These are phyloP conservation scores for Artibeus lituratus DNA, from an alignment of 2,797 vertebrate genomes.

Conservation along the genomic window DNA sequence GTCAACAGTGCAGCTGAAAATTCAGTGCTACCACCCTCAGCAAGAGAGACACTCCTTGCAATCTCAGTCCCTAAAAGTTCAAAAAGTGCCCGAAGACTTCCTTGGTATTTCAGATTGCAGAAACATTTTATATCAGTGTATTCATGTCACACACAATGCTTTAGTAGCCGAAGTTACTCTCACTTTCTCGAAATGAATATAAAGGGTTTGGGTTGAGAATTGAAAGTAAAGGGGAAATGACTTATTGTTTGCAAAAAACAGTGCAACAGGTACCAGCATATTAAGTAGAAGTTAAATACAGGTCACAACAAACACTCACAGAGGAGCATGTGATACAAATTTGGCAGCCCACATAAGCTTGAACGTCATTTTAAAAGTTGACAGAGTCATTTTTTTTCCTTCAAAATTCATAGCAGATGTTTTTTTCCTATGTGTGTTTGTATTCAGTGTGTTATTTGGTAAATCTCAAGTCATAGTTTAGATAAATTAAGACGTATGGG, in stretches of 20 bases:
- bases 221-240: background rate
- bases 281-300: background rate
- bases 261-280: background rate
- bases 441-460: background rate
- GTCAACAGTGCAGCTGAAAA: background rate
- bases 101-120: background rate
- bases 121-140: background rate
- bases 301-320: background rate
- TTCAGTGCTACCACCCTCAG: background rate
- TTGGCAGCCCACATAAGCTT: background rate
- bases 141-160: background rate
- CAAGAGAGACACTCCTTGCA: background rate
- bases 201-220: background rate
- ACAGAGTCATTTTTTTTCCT: background rate
- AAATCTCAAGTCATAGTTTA: background rate
- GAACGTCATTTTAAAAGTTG: background rate
- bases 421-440: background rate
- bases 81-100: background rate
- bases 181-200: background rate
- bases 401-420: background rate
- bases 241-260: background rate
- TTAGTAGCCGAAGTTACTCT: background rate
- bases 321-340: background rate
- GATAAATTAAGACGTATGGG: background rate
- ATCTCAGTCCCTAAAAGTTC: background rate